Percentiles rank a stretch among this genome's conserved stretches.
phyloP scores from a whole-genome alignment of 2,888 invertebrate species.

The Rhagium mordax region DNA sequence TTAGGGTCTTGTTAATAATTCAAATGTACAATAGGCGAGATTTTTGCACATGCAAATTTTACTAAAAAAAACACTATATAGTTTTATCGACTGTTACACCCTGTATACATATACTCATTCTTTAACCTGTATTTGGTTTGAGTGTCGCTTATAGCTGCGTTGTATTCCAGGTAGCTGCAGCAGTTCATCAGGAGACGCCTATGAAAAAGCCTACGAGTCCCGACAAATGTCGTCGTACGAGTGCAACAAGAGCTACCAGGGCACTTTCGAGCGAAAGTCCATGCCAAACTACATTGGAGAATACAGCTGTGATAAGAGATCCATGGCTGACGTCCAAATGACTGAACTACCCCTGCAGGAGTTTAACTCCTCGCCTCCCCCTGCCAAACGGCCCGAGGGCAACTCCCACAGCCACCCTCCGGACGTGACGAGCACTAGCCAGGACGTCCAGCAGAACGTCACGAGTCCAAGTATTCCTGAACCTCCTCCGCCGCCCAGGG shows the following conservation, averaged over 20 bases:
- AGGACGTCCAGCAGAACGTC: constrained; percentile 55
- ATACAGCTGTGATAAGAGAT: constrained; percentile 75
- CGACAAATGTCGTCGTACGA: constrained; percentile 58
- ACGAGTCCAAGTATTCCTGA: constrained; percentile 73
- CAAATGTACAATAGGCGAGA: no score
- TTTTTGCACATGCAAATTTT: no score
- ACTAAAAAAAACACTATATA: no score
- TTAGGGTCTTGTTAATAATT: no score
- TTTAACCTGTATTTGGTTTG: no score
- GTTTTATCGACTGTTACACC: no score
- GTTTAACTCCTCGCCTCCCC: constrained; percentile 75
- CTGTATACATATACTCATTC: no score
- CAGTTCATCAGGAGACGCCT: constrained; percentile 75
- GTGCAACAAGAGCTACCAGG: constrained; percentile 70
- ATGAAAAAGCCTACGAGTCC: constrained; percentile 71
- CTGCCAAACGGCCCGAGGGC: constrained; percentile 72
- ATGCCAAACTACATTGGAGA: constrained; percentile 75
- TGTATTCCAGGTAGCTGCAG: constrained; percentile 77
- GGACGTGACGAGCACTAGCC: constrained; percentile 70
- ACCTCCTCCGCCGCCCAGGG: constrained; percentile 76
- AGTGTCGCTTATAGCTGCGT: neutral
- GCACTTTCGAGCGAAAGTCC: constrained; percentile 75
- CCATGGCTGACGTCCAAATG: constrained; percentile 76
- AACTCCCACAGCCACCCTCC: constrained; percentile 66
- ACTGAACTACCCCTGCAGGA: constrained; percentile 78